Evolutionary conservation across 2,113 vertebrate genomes (phyloP).

Genomic region (Erythrocebus patas): DNA sequence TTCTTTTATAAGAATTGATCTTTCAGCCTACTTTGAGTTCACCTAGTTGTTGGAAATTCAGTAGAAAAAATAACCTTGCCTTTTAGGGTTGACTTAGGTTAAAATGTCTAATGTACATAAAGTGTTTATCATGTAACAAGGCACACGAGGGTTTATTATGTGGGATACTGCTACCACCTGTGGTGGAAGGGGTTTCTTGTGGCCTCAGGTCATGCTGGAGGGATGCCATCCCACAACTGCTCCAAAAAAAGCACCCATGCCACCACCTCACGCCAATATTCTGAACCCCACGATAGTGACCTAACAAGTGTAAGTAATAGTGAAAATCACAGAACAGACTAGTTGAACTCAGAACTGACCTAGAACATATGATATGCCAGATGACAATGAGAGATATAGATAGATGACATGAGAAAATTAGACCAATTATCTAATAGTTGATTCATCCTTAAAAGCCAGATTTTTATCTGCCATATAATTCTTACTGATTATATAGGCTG

Average conservation of each 20-base stretch:
- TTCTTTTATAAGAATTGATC: not conserved
- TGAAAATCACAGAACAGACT: not conserved
- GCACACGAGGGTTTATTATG: rapidly evolving
- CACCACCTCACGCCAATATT: not conserved
- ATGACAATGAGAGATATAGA: not conserved
- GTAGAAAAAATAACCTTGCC: not conserved
- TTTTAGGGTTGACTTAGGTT: not conserved
- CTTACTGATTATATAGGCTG: not conserved
- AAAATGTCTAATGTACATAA: not conserved
- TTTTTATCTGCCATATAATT: not conserved
- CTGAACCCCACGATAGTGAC: not conserved
- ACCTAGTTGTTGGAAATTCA: not conserved
- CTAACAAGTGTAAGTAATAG: not conserved
- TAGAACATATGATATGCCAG: not conserved
- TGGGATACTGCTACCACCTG: not conserved
- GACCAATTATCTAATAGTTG: not conserved
- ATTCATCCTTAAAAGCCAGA: not conserved
- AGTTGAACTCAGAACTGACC: not conserved
- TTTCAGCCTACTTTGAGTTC: not conserved
- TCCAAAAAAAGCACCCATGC: not conserved
- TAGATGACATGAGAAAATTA: not conserved
- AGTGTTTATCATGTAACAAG: not conserved
- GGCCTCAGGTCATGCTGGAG: not conserved
- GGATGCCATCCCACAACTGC: too few species aligned
- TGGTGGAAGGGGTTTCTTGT: not conserved